A percentile compares a stretch with the other conserved stretches of the same genome.
Evolutionary conservation across 2,797 vertebrate species (phyloP).

Genomic region (Kryptolebias ocellatus): DNA sequence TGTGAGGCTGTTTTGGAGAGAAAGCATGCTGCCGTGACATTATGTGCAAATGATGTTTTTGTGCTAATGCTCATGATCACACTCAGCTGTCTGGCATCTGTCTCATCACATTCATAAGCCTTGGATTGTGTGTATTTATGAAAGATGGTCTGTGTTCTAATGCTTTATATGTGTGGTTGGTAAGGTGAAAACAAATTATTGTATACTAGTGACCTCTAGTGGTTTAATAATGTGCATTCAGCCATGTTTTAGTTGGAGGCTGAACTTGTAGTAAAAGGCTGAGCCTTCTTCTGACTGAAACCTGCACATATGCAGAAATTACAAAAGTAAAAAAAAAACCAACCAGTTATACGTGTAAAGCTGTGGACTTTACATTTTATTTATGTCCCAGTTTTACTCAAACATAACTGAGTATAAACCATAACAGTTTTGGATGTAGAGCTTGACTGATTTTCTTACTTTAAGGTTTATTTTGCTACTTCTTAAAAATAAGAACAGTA

Average conservation of each 20-base stretch:
- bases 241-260: conserved; percentile 18
- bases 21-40: conserved; percentile 83
- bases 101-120: conserved; percentile 43
- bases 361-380: neutral
- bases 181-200: conserved; percentile 32
- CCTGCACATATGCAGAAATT: conserved; percentile 5
- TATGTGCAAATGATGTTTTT: conserved; percentile 57
- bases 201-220: conserved; percentile 63
- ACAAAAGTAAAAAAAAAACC: neutral
- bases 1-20: conserved; percentile 55
- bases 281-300: conserved; percentile 13
- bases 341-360: neutral
- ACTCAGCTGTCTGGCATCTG: conserved; percentile 50
- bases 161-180: conserved; percentile 33
- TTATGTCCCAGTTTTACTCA: conserved; percentile 4
- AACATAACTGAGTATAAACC: neutral
- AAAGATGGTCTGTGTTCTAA: conserved; percentile 28
- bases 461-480: neutral
- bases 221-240: conserved; percentile 54
- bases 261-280: conserved; percentile 25
- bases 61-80: conserved; percentile 49
- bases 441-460: conserved; percentile 9
- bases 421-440: neutral
- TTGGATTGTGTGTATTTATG: conserved; percentile 32
- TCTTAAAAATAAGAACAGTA: too few species aligned